These are phyloP conservation scores for Coecobrya sp. DNA, from an alignment of 2,888 invertebrate genomes.

Conservation along the genomic window DNA sequence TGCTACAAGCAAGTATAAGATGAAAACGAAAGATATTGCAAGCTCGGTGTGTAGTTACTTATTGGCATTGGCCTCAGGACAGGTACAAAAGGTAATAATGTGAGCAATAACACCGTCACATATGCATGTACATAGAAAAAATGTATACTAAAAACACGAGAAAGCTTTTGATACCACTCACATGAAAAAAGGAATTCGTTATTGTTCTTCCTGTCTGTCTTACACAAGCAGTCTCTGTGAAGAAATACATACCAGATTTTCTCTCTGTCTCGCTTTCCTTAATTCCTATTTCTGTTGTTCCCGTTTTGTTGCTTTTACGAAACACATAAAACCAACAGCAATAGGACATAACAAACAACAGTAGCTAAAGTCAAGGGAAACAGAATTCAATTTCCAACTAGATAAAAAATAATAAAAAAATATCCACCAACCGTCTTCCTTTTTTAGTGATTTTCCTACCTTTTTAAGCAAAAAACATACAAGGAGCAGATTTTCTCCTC, in stretches of 20 bases:
- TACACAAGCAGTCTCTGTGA: background rate
- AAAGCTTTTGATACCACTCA: background rate
- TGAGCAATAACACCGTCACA: background rate
- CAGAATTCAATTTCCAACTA: background rate
- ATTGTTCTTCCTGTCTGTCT: background rate
- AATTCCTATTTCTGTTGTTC: no score
- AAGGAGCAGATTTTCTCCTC: background rate
- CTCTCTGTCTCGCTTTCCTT: no score
- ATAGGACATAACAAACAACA: background rate
- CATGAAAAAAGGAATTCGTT: background rate
- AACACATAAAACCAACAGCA: background rate
- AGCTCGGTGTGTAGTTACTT: background rate
- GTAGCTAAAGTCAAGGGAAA: background rate
- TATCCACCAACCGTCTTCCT: background rate
- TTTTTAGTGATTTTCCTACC: background rate
- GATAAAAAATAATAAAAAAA: constrained; percentile 8
- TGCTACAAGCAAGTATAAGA: background rate
- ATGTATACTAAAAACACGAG: background rate
- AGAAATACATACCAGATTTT: no score
- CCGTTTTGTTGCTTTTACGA: no score
- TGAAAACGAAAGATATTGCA: background rate
- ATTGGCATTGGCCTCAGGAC: constrained; percentile 12
- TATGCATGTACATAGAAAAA: background rate
- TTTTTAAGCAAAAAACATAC: background rate
- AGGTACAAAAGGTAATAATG: constrained; percentile 8